Conservation (phyloP, 2,888 invertebrate species). For the Chesias legatella region DNA sequence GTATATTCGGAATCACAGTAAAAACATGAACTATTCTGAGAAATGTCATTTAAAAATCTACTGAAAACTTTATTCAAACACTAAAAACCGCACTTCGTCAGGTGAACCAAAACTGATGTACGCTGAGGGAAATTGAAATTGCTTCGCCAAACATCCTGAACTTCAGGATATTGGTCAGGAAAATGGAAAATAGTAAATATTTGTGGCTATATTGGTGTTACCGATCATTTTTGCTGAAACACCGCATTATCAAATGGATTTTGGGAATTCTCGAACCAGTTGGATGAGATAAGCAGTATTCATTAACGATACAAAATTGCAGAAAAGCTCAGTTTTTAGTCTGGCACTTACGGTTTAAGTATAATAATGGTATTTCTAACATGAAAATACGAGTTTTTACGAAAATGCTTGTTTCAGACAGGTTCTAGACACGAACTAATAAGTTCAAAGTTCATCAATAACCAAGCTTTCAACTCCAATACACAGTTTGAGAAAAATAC, state of each 20-base stretch:
- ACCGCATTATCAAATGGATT: conserved; percentile 20
- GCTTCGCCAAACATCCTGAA: conserved; percentile 61
- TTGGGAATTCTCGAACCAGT: conserved; percentile 27
- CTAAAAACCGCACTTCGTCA: not conserved
- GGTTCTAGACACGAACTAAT: too few relatives aligned
- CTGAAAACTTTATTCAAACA: conserved; percentile 3
- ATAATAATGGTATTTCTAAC: too few relatives aligned
- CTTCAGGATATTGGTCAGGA: conserved; percentile 60
- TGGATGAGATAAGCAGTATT: conserved; percentile 28
- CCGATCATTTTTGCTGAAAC: conserved; percentile 22
- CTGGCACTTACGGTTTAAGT: too few relatives aligned
- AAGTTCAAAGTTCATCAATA: too few relatives aligned
- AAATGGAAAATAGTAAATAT: conserved; percentile 57
- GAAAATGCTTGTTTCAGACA: too few relatives aligned
- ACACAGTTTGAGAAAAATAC: too few relatives aligned
- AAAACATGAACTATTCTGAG: not conserved
- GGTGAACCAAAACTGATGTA: conserved; percentile 34
- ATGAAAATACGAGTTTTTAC: too few relatives aligned
- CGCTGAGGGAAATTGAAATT: conserved; percentile 65
- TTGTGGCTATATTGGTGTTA: conserved; percentile 28
- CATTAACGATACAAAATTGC: conserved; percentile 26
- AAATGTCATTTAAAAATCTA: too few relatives aligned
- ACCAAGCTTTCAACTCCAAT: too few relatives aligned
- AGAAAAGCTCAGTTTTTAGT: not conserved
- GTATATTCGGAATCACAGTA: not conserved